These are phyloP conservation scores for Papilio polytes DNA, from an alignment of 1,140 invertebrate genomes.

Conservation along the genomic window DNA sequence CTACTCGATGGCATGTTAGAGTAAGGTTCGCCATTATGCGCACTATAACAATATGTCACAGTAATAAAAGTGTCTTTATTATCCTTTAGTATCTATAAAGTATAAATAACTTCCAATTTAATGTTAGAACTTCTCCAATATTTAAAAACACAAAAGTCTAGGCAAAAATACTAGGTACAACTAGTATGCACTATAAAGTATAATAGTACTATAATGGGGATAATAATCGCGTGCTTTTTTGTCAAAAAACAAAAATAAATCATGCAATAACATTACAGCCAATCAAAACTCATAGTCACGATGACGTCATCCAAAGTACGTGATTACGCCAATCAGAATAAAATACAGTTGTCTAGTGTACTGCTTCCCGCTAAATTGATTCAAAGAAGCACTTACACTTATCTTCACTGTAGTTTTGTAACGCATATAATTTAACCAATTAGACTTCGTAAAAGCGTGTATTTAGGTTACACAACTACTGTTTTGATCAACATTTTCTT, in stretches of 20 bases:
- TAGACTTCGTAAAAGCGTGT: no score
- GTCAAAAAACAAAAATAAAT: not conserved
- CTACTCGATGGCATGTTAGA: not conserved
- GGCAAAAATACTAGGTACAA: not conserved
- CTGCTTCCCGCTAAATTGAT: not conserved
- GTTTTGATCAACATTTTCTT: not conserved
- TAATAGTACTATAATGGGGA: not conserved
- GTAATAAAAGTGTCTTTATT: slow-evolving; percentile 24
- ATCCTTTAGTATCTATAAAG: slow-evolving; percentile 20
- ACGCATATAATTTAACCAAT: no score
- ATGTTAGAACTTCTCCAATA: not conserved
- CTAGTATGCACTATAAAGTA: no score
- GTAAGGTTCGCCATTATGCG: slow-evolving; percentile 14
- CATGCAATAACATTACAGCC: not conserved
- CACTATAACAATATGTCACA: slow-evolving; percentile 27
- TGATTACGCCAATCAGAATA: not conserved
- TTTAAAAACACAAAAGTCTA: slow-evolving; percentile 5
- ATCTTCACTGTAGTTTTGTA: not conserved
- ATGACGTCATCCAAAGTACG: not conserved
- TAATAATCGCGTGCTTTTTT: not conserved
- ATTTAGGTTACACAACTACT: not conserved
- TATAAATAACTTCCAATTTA: slow-evolving; percentile 8
- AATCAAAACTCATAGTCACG: not conserved
- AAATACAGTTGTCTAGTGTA: not conserved
- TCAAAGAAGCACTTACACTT: not conserved